Percentiles rank a stretch among this genome's conserved stretches.
Conservation (phyloP, 2,888 invertebrate species). For the Gastracanthus pulcherrimus region DNA sequence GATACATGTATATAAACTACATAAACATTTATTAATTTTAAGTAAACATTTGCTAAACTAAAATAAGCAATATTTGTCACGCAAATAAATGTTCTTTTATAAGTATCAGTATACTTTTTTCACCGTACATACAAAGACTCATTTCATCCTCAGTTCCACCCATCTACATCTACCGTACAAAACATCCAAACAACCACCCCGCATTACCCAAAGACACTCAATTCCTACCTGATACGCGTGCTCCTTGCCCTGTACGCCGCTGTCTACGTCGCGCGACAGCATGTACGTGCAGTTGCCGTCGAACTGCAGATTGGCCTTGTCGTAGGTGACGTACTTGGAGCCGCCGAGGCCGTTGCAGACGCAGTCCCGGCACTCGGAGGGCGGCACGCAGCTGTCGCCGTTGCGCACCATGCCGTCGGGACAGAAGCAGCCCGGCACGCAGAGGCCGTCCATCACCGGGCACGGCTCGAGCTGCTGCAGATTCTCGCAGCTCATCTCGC, state of each 20-base stretch:
- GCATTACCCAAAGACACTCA: too few species aligned
- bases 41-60: too few species aligned
- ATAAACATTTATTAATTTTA: too few species aligned
- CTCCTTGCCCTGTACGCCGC: conserved; percentile 71
- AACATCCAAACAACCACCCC: too few species aligned
- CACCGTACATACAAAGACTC: too few species aligned
- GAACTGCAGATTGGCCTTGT: conserved; percentile 88
- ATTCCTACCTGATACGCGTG: conserved; percentile 79
- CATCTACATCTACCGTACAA: too few species aligned
- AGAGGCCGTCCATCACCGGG: conserved; percentile 70
- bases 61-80: too few species aligned
- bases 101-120: too few species aligned
- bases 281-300: conserved; percentile 91
- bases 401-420: conserved; percentile 86
- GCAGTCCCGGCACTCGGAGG: conserved; percentile 88
- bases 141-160: too few species aligned
- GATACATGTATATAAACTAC: too few species aligned
- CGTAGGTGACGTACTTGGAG: conserved; percentile 90
- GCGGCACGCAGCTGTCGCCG: conserved; percentile 84
- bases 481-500: conserved; percentile 88
- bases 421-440: conserved; percentile 91
- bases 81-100: too few species aligned
- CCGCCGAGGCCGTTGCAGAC: conserved; percentile 86
- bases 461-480: conserved; percentile 81
- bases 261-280: conserved; percentile 83